Evolutionary conservation across 1,140 invertebrate genomes (phyloP), one percentile per base, ranked within the genome.

Genomic region (Mamestra configurata): DNA sequence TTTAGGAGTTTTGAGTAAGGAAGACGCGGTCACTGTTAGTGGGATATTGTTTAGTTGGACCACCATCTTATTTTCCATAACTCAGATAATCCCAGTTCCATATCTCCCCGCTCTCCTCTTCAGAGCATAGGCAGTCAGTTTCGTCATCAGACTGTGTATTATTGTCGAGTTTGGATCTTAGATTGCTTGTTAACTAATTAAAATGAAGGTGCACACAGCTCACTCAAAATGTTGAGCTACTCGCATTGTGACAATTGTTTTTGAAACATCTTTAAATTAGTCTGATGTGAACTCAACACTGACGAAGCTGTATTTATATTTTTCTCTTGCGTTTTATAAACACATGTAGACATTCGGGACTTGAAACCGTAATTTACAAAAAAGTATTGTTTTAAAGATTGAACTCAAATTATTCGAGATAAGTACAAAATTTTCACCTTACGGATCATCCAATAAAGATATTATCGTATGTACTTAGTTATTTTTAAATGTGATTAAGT

Each of bases 401-500:
- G 70, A 72, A 73, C 76, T 77, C 61, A 77, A 53, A 68, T 77
- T 87, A 57, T 73, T 73, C 31, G 71, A 57, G 53, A 73, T 55
- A 73, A 73, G 71, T 73, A 73, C 51, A 73, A 73, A 73, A 73
- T 43, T 22, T 46, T 73, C 68, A 71, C 22, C 10, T 72, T n/a
- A 53, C 49, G 20, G 10, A 57, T 73, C 84, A 82, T 82, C 82
- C 79, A 80, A 78, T 77, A 70, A 80, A 82, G 70, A 82, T 79
- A 79, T 78, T 81, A 79, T 68, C 55, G 68, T 80, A 78, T 79
- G 51, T 79, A 76, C 61, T 78, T 72, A 77, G 70, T 81, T 77
- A 43, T 77, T 78, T 80, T 71, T 73, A 53, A 49, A 77, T 84
- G 68, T 81, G 79, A 82, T 82, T 82, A 81, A 81, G 82, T 80